Evolutionary conservation across 2,888 invertebrate species (phyloP).

Genomic region (Strigamia crassipes): DNA sequence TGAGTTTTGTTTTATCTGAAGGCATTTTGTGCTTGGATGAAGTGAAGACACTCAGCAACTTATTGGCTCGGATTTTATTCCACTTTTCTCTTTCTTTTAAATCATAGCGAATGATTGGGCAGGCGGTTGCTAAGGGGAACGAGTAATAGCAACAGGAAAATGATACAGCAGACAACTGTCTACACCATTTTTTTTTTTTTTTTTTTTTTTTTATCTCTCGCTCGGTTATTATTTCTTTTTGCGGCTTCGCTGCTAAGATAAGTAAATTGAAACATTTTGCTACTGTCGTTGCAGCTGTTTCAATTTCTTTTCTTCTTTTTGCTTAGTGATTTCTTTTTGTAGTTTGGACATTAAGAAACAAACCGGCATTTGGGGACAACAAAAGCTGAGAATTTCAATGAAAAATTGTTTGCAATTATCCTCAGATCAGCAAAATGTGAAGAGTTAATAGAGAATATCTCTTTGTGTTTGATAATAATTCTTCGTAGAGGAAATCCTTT

Average conservation of each 20-base stretch:
- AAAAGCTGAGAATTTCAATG: too few species aligned
- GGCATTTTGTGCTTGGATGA: not conserved
- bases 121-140: slow-evolving; percentile 20
- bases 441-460: too few species aligned
- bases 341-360: not conserved
- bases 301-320: not conserved
- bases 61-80: slow-evolving; percentile 30
- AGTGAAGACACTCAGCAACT: slow-evolving; percentile 30
- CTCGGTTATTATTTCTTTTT: slow-evolving; percentile 13
- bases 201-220: slow-evolving; percentile 22
- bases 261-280: slow-evolving; percentile 28
- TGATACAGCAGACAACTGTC: slow-evolving; percentile 39
- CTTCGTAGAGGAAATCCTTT: too few species aligned
- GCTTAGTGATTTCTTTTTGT: not conserved
- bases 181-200: slow-evolving; percentile 8
- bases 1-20: not conserved
- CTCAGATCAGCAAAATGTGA: too few species aligned
- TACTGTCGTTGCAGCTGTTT: not conserved
- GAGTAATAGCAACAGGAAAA: slow-evolving; percentile 32
- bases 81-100: not conserved
- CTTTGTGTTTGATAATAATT: too few species aligned
- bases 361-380: too few species aligned
- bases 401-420: too few species aligned
- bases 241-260: not conserved
- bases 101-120: slow-evolving; percentile 29